Conservation (phyloP, 2,888 invertebrate genomes). For the Tolmerus cingulatus region DNA sequence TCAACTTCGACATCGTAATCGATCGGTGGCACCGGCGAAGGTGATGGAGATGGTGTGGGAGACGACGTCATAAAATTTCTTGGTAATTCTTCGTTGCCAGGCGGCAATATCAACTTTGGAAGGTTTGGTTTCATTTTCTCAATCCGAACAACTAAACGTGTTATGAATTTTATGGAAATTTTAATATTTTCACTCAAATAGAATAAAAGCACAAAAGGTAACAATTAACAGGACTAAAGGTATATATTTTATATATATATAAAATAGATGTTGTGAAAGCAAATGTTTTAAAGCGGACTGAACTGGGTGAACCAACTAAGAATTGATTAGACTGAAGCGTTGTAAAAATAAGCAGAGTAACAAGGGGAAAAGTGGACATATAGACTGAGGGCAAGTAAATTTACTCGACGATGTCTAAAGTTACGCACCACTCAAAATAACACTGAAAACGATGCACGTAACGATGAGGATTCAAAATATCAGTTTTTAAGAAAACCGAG, state of each 20-base stretch:
- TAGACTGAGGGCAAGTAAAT: background rate
- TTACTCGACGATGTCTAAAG: background rate
- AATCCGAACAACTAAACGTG: conserved; percentile 61
- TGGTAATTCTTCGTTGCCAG: conserved; percentile 55
- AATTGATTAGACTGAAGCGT: background rate
- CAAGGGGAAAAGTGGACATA: background rate
- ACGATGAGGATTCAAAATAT: background rate
- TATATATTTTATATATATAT: background rate
- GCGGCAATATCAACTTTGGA: conserved; percentile 62
- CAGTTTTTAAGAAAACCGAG: conserved; percentile 4
- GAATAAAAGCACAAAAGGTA: background rate
- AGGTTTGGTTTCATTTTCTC: conserved; percentile 63
- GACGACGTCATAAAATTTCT: conserved; percentile 37
- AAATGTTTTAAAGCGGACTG: background rate
- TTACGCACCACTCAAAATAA: background rate
- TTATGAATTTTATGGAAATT: conserved; percentile 16
- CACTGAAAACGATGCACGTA: background rate
- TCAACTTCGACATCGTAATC: conserved; percentile 61
- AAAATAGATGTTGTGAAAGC: background rate
- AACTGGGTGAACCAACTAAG: background rate
- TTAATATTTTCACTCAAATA: background rate
- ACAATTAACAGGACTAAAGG: background rate
- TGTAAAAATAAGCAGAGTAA: background rate
- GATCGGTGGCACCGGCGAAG: conserved; percentile 58
- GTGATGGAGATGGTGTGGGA: conserved; percentile 55